Evolutionary conservation across 92 coral and sea anemone species (phyloP).

Genomic region (Zoanthus solanderi): DNA sequence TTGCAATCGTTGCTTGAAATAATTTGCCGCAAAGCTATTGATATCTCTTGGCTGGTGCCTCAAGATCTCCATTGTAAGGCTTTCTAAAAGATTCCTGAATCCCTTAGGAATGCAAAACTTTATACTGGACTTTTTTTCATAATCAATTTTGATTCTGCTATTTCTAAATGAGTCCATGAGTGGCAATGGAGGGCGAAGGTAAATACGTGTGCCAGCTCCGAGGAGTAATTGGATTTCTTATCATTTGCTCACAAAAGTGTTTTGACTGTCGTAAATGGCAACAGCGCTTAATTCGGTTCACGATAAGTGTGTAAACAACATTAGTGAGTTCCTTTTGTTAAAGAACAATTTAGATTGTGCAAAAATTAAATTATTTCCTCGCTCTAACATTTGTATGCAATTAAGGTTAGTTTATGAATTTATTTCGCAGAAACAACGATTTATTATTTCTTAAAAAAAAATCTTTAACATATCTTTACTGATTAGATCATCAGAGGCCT

Average conservation of each 20-base stretch:
- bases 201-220: neutral
- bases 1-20: slow-evolving; percentile 74
- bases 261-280: slow-evolving; percentile 29
- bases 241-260: slow-evolving; percentile 16
- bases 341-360: neutral
- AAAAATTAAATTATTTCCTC: slow-evolving; percentile 28
- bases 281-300: slow-evolving; percentile 18
- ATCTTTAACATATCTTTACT: too few species aligned
- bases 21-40: slow-evolving; percentile 88
- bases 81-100: slow-evolving; percentile 88
- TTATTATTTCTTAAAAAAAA: too few species aligned
- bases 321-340: slow-evolving; percentile 28
- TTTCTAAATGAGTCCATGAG: neutral
- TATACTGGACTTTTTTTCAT: neutral
- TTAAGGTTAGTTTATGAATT: too few species aligned
- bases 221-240: neutral
- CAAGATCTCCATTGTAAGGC: slow-evolving; percentile 86
- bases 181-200: neutral
- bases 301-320: slow-evolving; percentile 19
- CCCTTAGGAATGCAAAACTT: slow-evolving; percentile 86
- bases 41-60: slow-evolving; percentile 84
- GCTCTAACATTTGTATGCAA: neutral
- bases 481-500: too few species aligned
- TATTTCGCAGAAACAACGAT: too few species aligned
- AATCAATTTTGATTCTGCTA: too few species aligned